Conservation (phyloP, 1,140 invertebrate species). For the Nebria ingens region DNA sequence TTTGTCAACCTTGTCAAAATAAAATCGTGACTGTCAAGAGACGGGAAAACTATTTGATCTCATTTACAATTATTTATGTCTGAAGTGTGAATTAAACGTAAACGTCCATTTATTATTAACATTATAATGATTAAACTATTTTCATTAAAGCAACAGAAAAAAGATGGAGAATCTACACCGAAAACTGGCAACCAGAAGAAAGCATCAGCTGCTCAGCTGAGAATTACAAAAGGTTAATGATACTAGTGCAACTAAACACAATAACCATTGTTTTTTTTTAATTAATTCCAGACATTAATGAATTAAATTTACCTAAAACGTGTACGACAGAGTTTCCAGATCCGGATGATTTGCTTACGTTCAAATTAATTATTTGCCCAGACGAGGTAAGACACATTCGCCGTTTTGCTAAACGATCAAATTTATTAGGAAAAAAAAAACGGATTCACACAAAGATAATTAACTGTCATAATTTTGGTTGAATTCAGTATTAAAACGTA, state of each 20-base stretch:
- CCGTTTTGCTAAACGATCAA: constrained; percentile 4
- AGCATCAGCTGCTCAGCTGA: constrained; percentile 88
- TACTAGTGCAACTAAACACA: background rate
- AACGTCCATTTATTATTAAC: background rate
- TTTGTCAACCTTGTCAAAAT: constrained; percentile 9
- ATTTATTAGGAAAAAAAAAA: too few species aligned
- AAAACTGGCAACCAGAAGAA: constrained; percentile 70
- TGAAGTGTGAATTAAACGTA: background rate
- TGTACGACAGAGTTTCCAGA: constrained; percentile 94
- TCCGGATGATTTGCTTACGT: constrained; percentile 89
- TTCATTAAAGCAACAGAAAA: constrained; percentile 95
- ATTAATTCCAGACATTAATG: constrained; percentile 84
- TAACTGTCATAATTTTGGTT: too few species aligned
- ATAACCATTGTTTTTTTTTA: constrained; percentile 14
- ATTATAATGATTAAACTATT: constrained; percentile 93
- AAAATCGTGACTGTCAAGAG: constrained; percentile 5
- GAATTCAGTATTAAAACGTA: too few species aligned
- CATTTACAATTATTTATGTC: constrained; percentile 1
- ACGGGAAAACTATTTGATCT: constrained; percentile 6
- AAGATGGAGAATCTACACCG: constrained; percentile 80
- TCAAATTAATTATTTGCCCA: constrained; percentile 92
- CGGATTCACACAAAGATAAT: too few species aligned
- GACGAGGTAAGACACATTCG: constrained; percentile 64
- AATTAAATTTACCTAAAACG: constrained; percentile 94
- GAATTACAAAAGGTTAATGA: constrained; percentile 89